Conservation (phyloP, 1,140 invertebrate species). For the Euwallacea similis region DNA sequence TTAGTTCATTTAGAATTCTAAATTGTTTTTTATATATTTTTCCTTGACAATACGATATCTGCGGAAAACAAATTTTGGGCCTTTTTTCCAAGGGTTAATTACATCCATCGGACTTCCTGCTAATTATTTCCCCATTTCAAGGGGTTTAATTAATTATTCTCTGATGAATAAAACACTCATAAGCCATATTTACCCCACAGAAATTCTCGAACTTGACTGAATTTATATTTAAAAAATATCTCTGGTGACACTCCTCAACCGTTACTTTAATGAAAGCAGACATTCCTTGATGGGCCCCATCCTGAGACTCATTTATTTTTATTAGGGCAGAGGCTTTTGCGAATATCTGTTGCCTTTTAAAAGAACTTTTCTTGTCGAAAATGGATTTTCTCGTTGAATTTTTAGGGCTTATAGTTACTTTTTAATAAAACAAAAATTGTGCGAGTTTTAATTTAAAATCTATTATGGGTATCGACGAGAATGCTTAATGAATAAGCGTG, state of each 20-base stretch:
- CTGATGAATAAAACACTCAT: neutral
- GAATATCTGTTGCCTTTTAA: constrained; percentile 8
- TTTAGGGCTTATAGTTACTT: neutral
- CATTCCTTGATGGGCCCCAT: constrained; percentile 13
- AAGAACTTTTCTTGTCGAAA: neutral
- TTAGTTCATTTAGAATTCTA: too few relatives aligned
- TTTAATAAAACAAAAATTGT: too few relatives aligned
- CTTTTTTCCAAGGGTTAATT: too few relatives aligned
- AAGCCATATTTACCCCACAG: neutral
- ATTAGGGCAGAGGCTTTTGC: constrained; percentile 4
- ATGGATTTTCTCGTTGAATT: neutral
- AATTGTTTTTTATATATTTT: too few relatives aligned
- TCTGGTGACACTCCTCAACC: constrained; percentile 21
- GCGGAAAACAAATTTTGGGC: too few relatives aligned
- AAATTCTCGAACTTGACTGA: neutral
- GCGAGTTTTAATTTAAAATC: too few relatives aligned
- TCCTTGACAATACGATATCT: too few relatives aligned
- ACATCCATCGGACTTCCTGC: too few relatives aligned
- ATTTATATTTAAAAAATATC: constrained; percentile 11
- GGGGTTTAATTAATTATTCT: neutral
- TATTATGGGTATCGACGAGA: too few relatives aligned
- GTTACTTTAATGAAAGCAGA: constrained; percentile 11
- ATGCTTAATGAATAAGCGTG: too few relatives aligned
- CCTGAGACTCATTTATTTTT: constrained; percentile 15
- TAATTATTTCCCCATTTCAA: too few relatives aligned